Percentiles rank a stretch among this genome's conserved stretches.
Evolutionary conservation across 1,140 invertebrate species (phyloP).

Genomic region (Leptinotarsa undecemlineata): DNA sequence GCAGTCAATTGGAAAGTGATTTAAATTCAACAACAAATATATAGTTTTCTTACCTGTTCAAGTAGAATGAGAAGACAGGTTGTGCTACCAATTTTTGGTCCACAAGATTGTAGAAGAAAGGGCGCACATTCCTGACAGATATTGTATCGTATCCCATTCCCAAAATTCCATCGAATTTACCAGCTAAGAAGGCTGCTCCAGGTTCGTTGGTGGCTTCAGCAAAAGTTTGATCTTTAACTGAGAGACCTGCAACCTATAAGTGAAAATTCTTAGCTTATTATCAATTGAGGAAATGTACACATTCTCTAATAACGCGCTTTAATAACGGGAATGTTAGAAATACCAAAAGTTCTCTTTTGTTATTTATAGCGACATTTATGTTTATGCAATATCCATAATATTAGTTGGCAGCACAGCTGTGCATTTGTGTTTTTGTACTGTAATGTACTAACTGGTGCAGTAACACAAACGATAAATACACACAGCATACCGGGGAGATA

Average conservation of each 20-base stretch:
- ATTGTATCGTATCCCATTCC: conserved; percentile 90
- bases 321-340: no score
- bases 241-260: conserved; percentile 72
- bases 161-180: conserved; percentile 97
- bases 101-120: conserved; percentile 95
- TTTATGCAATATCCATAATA: no score
- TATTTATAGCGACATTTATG: neutral
- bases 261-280: neutral
- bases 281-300: no score
- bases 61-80: conserved; percentile 95
- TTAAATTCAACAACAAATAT: no score
- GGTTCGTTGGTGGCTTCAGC: conserved; percentile 96
- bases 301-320: no score
- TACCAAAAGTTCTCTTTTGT: neutral
- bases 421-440: no score
- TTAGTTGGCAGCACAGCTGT: no score
- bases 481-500: no score
- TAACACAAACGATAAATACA: no score
- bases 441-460: no score
- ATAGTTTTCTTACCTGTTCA: conserved; percentile 56
- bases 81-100: conserved; percentile 77
- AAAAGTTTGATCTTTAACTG: conserved; percentile 85
- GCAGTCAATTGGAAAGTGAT: no score
- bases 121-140: conserved; percentile 85
- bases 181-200: conserved; percentile 87